Evolutionary conservation across 1,140 invertebrate species (phyloP).

Genomic region (Lutraria rhynchaena): DNA sequence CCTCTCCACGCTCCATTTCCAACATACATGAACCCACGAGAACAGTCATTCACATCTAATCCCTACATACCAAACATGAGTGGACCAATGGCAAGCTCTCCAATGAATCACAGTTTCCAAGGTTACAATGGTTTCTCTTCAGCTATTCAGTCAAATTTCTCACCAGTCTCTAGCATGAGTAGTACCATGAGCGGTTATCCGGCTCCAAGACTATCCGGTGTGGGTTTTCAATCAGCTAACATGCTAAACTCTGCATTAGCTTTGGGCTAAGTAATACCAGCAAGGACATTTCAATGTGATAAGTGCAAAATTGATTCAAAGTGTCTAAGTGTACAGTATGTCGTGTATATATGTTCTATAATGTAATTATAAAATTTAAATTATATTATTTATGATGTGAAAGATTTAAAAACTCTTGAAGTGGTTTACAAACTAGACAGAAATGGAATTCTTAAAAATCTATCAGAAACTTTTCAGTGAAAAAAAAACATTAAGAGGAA

Average conservation of each 20-base stretch:
- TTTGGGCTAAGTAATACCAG: constrained; percentile 16
- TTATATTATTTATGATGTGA: too few species aligned
- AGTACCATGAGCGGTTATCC: constrained; percentile 7
- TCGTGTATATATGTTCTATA: too few species aligned
- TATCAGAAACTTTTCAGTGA: too few species aligned
- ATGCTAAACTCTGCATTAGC: constrained; percentile 50
- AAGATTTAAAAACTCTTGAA: too few species aligned
- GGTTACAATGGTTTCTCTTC: constrained; percentile 27
- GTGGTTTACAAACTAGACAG: too few species aligned
- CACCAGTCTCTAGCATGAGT: constrained; percentile 33
- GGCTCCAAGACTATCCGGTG: neutral
- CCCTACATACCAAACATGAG: constrained; percentile 29
- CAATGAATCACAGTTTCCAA: constrained; percentile 22
- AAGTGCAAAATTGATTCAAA: too few species aligned
- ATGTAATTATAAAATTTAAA: too few species aligned
- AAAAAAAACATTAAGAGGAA: too few species aligned
- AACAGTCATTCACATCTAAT: neutral
- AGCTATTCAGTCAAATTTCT: constrained; percentile 46
- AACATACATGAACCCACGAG: constrained; percentile 66
- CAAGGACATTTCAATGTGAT: too few species aligned
- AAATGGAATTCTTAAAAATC: too few species aligned
- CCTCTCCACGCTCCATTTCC: constrained; percentile 76
- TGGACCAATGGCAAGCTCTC: constrained; percentile 11
- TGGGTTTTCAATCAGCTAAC: constrained; percentile 48
- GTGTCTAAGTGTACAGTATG: too few species aligned